Evolutionary conservation across 53 echinoderm and acorn worm genomes (phyloP).

Genomic region (Arbacia lixula): DNA sequence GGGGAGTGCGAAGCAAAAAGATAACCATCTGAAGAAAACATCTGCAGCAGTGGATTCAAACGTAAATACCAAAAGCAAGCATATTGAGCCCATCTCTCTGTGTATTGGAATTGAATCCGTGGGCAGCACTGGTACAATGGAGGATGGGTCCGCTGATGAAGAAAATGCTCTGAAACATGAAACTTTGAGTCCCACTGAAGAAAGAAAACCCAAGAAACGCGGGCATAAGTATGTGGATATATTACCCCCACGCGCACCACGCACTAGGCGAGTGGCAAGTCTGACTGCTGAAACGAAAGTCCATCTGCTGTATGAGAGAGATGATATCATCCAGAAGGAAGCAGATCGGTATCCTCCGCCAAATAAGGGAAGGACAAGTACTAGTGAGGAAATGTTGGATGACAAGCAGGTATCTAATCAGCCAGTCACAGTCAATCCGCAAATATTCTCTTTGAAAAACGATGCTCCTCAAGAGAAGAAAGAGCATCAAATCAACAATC

Average conservation of each 20-base stretch:
- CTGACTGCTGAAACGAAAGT: constrained; percentile 97
- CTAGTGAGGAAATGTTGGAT: neutral
- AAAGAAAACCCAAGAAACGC: constrained; percentile 62
- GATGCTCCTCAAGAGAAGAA: neutral
- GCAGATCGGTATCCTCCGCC: constrained; percentile 21
- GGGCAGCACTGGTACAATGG: constrained; percentile 63
- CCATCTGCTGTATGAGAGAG: constrained; percentile 87
- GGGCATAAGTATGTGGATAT: constrained; percentile 60
- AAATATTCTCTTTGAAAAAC: neutral
- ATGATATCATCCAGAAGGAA: constrained; percentile 52
- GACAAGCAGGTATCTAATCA: neutral
- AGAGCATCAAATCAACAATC: too few species aligned
- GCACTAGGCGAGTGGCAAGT: constrained; percentile 87
- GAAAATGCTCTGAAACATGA: constrained; percentile 36
- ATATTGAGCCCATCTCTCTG: constrained; percentile 52
- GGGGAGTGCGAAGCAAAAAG: constrained; percentile 6
- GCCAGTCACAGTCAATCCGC: too few species aligned
- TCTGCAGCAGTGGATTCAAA: constrained; percentile 29
- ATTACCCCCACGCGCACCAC: constrained; percentile 68
- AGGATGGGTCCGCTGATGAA: constrained; percentile 73
- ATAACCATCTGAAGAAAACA: constrained; percentile 2
- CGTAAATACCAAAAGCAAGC: constrained; percentile 48
- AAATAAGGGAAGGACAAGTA: constrained; percentile 50
- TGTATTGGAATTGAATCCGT: constrained; percentile 69
- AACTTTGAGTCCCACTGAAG: constrained; percentile 42